Conservation (phyloP, 2,888 invertebrate species). For the Aplocera efformata region DNA sequence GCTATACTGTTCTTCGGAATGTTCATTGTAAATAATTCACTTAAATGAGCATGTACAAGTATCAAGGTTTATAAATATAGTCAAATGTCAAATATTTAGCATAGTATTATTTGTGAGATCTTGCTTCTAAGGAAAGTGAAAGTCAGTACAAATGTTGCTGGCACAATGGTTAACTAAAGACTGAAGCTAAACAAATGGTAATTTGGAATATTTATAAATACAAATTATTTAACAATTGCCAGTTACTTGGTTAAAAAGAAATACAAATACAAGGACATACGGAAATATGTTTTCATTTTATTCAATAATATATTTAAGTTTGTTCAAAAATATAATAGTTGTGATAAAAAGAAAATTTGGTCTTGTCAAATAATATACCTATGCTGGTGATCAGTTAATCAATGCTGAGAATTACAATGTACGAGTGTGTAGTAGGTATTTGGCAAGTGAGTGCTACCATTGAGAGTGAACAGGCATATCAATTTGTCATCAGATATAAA, state of each 20-base stretch:
- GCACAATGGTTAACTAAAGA: slow-evolving; percentile 21
- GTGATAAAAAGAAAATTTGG: no score
- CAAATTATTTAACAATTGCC: slow-evolving; percentile 9
- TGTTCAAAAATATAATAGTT: no score
- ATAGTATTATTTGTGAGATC: slow-evolving; percentile 21
- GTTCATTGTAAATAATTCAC: neutral
- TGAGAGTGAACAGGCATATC: neutral
- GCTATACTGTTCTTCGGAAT: neutral
- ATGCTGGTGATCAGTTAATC: no score
- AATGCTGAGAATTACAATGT: no score
- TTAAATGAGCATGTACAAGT: neutral
- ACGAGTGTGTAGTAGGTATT: no score
- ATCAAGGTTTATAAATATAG: slow-evolving; percentile 5
- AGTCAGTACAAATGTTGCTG: slow-evolving; percentile 27
- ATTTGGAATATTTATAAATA: no score
- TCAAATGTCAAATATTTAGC: slow-evolving; percentile 12
- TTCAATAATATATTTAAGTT: no score
- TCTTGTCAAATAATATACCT: no score
- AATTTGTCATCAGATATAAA: neutral
- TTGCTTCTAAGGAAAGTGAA: slow-evolving; percentile 33
- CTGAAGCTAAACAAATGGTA: slow-evolving; percentile 14
- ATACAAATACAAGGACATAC: no score
- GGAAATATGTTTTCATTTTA: no score
- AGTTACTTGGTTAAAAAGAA: no score
- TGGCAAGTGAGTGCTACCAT: no score